Evolutionary conservation across 1,140 invertebrate genomes (phyloP), one percentile per base, ranked within the genome.

Genomic region (Bombus sibiricus): DNA sequence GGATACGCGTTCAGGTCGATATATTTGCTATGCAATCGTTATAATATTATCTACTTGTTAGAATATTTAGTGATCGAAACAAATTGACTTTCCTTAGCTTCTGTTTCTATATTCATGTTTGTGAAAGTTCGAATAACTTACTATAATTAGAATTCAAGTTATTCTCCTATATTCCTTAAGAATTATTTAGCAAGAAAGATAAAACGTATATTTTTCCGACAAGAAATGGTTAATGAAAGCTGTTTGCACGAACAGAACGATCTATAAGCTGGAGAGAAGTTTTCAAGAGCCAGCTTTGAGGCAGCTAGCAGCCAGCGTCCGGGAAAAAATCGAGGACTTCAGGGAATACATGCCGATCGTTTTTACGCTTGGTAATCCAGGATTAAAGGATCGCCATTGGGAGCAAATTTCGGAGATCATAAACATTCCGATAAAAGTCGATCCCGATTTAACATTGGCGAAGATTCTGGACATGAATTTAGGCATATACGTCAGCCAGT

Each of bases 361-460:
- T 64, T 97, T 97, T 94, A 99, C 98, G 0, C 94, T 99, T 8
- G 98, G 98, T 69, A 99, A 99, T 96, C 98, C 98, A 5, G 98
- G 98, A 76, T 97, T 99, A 95, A 97, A 99, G 91, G 96, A 97
- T 2, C 96, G 99, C 2, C 99, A 99, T 94, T 99, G 99, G 99
- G 97, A 98, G 89, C 97, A 98, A 93, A 97, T 99, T 28, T 99
- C 98, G 0, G 98, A 99, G 89, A 98, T 99, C 73, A 97, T 99
- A 81, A 98, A 98, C 1, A 98, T 98, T 94, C 97, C 98, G 4
- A 97, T 99, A n/a, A 97, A 97, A 85, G 97, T 98, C 9, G 98
- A 98, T 82, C 97, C 97, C 6, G 97, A 97, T 62, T 95, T 98
- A 41, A 98, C 98, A 1, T 94, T 99, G 18, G 97, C 97, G 62